These are phyloP conservation scores for Gulo gulo DNA, from an alignment of 2,113 vertebrate species.

Conservation along the genomic window DNA sequence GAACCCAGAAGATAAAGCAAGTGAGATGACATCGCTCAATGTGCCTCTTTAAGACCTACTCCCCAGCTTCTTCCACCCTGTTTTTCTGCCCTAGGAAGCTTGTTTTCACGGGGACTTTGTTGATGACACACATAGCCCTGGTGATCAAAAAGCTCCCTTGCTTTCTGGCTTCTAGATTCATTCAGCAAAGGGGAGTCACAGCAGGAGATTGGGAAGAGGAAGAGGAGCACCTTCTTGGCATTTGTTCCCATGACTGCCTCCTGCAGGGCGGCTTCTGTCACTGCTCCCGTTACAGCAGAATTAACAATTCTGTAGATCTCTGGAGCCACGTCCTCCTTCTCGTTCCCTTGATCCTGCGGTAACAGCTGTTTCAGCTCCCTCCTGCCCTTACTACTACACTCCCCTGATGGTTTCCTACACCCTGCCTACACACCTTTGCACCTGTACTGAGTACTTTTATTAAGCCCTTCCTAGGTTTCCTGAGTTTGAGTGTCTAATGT, in stretches of 20 bases:
- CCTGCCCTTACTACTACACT: background rate
- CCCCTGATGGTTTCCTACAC: background rate
- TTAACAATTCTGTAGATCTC: background rate
- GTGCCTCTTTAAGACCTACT: background rate
- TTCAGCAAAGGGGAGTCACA: background rate
- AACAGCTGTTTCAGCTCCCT: background rate
- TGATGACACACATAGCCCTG: background rate
- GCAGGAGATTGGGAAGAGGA: background rate
- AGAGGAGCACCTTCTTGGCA: background rate
- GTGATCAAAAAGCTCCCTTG: background rate
- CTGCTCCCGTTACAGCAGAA: no score
- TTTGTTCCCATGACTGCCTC: background rate
- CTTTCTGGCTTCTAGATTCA: background rate
- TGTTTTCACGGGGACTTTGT: background rate
- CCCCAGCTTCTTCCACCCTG: background rate
- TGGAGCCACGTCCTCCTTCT: background rate
- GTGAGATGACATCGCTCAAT: background rate
- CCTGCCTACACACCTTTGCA: background rate
- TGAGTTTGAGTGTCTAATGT: background rate
- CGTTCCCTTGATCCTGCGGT: background rate
- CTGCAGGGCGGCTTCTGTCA: background rate
- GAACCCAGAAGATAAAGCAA: no score
- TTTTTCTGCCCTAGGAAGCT: background rate
- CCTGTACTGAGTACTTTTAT: background rate
- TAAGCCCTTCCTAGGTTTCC: background rate